These are phyloP conservation scores for Erpobdella octoculata DNA, from an alignment of 2,888 invertebrate genomes.

Conservation along the genomic window DNA sequence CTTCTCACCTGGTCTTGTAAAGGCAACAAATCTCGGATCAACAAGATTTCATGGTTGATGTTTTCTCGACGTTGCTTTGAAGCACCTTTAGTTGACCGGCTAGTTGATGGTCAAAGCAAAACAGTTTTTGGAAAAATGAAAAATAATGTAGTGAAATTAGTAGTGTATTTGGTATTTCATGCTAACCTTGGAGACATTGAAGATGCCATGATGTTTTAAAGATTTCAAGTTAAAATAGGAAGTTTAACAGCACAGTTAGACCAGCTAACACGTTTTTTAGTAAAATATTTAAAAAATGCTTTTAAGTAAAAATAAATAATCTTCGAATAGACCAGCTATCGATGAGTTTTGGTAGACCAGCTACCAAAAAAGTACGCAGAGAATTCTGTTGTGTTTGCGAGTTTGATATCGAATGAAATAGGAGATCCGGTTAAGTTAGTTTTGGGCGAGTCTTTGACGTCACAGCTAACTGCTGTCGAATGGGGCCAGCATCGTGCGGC, in stretches of 20 bases:
- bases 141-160: not conserved
- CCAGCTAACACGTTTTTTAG: constrained; percentile 23
- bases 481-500: no score
- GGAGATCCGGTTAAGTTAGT: constrained; percentile 12
- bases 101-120: not conserved
- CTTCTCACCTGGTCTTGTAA: constrained; percentile 18
- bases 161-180: not conserved
- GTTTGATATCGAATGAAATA: not conserved
- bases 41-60: constrained; percentile 29
- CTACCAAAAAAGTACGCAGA: constrained; percentile 23
- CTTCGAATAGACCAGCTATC: constrained; percentile 32
- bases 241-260: constrained; percentile 12
- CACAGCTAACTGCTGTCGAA: no score
- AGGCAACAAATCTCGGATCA: constrained; percentile 26
- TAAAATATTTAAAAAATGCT: constrained; percentile 4
- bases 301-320: not conserved
- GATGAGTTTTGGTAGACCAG: constrained; percentile 30
- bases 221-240: not conserved
- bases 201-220: not conserved
- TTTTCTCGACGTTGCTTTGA: constrained; percentile 29
- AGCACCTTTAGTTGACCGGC: constrained; percentile 32
- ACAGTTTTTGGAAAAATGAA: not conserved
- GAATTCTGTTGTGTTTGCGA: not conserved
- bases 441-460: not conserved
- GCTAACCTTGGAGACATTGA: not conserved